Conservation (phyloP, 2,113 vertebrate species). For the Murina feae region DNA sequence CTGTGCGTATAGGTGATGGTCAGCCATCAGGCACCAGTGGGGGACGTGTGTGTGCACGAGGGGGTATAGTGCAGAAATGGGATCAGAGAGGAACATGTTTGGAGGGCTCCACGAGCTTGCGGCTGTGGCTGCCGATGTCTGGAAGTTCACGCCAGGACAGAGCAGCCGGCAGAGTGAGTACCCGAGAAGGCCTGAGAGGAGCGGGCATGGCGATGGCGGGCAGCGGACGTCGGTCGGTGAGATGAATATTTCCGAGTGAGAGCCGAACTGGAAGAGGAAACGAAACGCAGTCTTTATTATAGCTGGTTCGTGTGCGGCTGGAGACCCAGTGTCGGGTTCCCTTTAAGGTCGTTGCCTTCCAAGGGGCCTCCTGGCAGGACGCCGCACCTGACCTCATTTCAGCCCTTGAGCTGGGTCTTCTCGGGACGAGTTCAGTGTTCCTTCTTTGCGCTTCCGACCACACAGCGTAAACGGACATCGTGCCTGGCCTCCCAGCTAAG, state of each 20-base stretch:
- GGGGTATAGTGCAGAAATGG: not conserved
- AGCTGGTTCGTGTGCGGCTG: fast-evolving
- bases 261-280: no score
- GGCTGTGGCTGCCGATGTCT: fast-evolving
- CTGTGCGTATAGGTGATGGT: fast-evolving
- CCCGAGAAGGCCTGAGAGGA: not conserved
- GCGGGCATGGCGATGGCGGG: fast-evolving
- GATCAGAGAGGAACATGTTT: not conserved
- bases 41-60: not conserved
- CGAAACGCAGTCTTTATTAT: not conserved
- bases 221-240: fast-evolving
- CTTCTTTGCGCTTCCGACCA: not conserved
- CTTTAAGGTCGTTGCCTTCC: not conserved
- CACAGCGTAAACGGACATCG: not conserved
- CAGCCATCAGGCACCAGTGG: not conserved
- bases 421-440: not conserved
- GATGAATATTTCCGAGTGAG: not conserved
- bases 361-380: not conserved
- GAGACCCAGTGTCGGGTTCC: not conserved
- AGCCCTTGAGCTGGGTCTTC: not conserved
- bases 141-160: not conserved
- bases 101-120: not conserved
- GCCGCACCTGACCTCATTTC: not conserved
- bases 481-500: not conserved
- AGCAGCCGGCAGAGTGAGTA: fast-evolving